phyloP scores from a whole-genome alignment of 2,888 invertebrate genomes.

The Electrophaes corylata region DNA sequence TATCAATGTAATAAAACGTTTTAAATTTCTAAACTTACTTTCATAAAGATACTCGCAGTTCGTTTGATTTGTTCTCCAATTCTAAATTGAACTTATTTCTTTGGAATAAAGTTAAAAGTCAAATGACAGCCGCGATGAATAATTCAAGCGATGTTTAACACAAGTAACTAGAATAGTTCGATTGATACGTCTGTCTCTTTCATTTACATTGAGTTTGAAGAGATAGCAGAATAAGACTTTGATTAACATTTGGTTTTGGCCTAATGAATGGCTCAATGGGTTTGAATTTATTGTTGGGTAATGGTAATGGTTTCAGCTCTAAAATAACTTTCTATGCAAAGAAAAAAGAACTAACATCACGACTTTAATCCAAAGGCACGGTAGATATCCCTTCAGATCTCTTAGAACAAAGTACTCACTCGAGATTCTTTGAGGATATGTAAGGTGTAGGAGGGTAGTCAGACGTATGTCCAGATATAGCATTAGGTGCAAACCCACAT shows the following conservation, averaged over 20 bases:
- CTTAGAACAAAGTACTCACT: too few relatives aligned
- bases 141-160: slow-evolving; percentile 77
- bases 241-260: slow-evolving; percentile 7
- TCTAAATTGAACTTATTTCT: slow-evolving; percentile 49
- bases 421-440: too few relatives aligned
- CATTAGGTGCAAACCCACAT: too few relatives aligned
- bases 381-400: too few relatives aligned
- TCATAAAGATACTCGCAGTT: not conserved
- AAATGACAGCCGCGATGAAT: slow-evolving; percentile 64
- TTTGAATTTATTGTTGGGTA: not conserved
- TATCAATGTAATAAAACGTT: too few relatives aligned
- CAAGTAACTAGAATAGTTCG: slow-evolving; percentile 73
- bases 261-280: not conserved
- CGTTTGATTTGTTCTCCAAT: slow-evolving; percentile 26
- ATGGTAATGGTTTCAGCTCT: not conserved
- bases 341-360: too few relatives aligned
- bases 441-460: too few relatives aligned
- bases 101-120: slow-evolving; percentile 62
- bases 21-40: too few relatives aligned
- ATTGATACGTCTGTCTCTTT: slow-evolving; percentile 47
- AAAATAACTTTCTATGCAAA: too few relatives aligned
- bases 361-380: too few relatives aligned
- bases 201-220: slow-evolving; percentile 48
- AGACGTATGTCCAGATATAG: too few relatives aligned
- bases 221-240: slow-evolving; percentile 35